Evolutionary conservation across 2,888 invertebrate species (phyloP), one percentile per base, ranked within the genome.

Genomic region (Drosophila anomelani): DNA sequence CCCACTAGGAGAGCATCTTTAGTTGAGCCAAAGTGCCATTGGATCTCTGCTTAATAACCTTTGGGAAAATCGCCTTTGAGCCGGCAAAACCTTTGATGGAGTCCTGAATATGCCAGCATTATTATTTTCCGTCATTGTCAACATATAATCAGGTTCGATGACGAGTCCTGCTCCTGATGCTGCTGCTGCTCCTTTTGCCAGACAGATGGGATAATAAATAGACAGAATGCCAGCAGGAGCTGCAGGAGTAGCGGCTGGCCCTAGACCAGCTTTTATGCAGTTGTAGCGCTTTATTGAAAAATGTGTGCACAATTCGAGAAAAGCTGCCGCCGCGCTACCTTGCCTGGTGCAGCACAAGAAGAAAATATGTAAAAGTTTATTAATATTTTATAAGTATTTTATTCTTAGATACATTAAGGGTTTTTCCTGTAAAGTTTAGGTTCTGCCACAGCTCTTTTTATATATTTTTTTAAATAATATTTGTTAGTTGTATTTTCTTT

Each of bases 281-380:
- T 80, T 83, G 77, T 78, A 72, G 79, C 64, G 76, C 84, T 86
- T 85, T 84, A 85, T 85, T 86, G 84, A 78, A 86, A 85, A 86
- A 84, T 84, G 84, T 84, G 84, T 82, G 76, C 75, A 75, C 83
- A 72, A 81, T 81, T 78, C 66, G 79, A 84, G 80, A 77, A 81
- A 81, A 78, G 79, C 58, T 72, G 77, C 63, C 57, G 62, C 67
- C 53, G 69, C 59, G 70, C 56, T 73, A 71, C 74, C 78, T 79
- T 79, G 70, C 43, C 61, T 29, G 49, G 13, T 6, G 0, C 4
- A 29, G 20, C 51, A 61, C 61, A 32, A 4, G 6, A 13, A 23
- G 41, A 17, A 64, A 64, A 13, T 17, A 26, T 57, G 36, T 46
- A 49, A 26, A 36, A 46, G 43, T 29, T 47, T 26, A 26, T 58